phyloP scores from a whole-genome alignment of 2,888 invertebrate genomes.

The Clivina fossor region DNA sequence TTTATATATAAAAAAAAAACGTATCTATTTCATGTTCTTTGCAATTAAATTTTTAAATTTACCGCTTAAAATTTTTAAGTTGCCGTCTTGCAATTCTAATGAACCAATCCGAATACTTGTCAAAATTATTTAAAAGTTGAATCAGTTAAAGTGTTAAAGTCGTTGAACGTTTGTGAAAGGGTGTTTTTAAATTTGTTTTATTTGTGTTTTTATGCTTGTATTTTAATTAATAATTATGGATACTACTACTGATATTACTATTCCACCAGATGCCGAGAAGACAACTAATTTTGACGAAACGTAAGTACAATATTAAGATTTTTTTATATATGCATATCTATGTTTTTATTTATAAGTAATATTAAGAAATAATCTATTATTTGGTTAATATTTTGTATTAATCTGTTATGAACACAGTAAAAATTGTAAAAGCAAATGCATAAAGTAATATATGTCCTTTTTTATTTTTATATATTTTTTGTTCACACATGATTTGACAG shows the following conservation, averaged over 20 bases:
- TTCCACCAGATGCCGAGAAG: constrained; percentile 8
- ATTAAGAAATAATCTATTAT: neutral
- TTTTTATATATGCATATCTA: too few species aligned
- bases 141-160: constrained; percentile 28
- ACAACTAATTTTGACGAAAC: constrained; percentile 12
- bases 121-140: constrained; percentile 18
- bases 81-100: neutral
- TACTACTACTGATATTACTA: neutral
- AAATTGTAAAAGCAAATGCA: neutral
- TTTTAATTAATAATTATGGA: constrained; percentile 24
- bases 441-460: neutral
- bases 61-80: neutral
- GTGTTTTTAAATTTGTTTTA: constrained; percentile 3
- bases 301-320: constrained; percentile 22
- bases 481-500: too few species aligned
- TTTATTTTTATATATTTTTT: neutral
- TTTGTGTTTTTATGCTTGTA: constrained; percentile 5
- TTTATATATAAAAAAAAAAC: neutral
- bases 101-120: constrained; percentile 18
- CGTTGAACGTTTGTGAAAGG: constrained; percentile 5
- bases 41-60: neutral
- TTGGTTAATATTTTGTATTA: neutral
- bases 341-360: too few species aligned
- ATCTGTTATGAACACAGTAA: neutral
- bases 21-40: too few species aligned